Evolutionary conservation across 2,797 vertebrate genomes (phyloP), one percentile per base, ranked within the genome.

Genomic region (Linurgus olivaceus): DNA sequence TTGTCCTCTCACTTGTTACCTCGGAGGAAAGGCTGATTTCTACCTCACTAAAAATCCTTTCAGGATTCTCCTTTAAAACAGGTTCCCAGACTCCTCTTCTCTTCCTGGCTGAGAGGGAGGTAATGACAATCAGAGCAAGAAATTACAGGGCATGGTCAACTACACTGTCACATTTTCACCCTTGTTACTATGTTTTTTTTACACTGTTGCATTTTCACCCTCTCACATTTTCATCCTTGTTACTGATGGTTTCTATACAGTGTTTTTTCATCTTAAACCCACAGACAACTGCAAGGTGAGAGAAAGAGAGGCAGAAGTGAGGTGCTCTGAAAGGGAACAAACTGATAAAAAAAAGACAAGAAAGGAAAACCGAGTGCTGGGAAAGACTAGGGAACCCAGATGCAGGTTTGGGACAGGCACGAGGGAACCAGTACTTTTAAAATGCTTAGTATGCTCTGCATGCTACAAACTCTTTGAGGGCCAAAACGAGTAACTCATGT

Each of bases 1-100:
- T 38, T 38, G 33, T 33, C 5, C 2, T n/a, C 10, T 44, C 0
- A 0, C 28, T 45, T 76, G 47, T 61, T 20, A 52, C 24, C 11
- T 29, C 20, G 3, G 40, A 68, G 48, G 35, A 58, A 58, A 54
- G 29, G 25, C 17, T 54, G 35, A 54, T 54, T 86, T 25, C 48
- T 47, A 48, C 35, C 25, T 62, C 24, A 33, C 21, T 55, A 35
- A 55, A 62, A 26, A n/a, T 33, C 11, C 47, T 48, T 42, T 31
- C 21, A 63, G 26, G 17, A 48, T 55, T 63, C 73, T 54, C 12
- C 7, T 89, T 81, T 77, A 42, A 35, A 26, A 26, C 38, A 52
- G 29, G 38, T 55, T 74, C 47, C 33, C 21, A 52, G 50, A 35
- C 38, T 68, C 16, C 57, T 79, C 17, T 77, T 80, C 18, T 18